These are phyloP conservation scores for Myiozetetes cayanensis DNA, from an alignment of 2,113 vertebrate genomes.

Conservation along the genomic window DNA sequence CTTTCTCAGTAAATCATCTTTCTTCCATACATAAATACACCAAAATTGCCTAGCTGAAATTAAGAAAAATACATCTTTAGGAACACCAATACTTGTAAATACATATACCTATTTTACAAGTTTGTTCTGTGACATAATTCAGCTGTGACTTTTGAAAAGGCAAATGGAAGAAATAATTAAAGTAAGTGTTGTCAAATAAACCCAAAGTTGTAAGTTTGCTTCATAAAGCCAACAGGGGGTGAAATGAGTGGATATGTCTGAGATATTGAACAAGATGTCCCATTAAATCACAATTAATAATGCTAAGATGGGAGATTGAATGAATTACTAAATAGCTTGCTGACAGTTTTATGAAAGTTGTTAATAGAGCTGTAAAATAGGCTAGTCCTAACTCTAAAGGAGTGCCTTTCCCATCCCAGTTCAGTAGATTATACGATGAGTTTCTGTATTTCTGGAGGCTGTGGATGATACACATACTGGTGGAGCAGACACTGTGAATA, in stretches of 20 bases:
- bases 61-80: background rate
- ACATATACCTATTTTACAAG: background rate
- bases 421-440: background rate
- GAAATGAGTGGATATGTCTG: background rate
- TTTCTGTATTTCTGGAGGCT: conserved; percentile 15
- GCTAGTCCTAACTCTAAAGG: background rate
- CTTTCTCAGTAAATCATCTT: background rate
- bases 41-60: background rate
- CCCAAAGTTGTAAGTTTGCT: background rate
- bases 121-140: background rate
- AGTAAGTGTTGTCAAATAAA: background rate
- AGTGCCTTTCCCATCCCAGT: background rate
- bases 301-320: background rate
- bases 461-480: background rate
- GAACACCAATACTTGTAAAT: background rate
- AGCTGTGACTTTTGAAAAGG: background rate
- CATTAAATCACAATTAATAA: conserved; percentile 47
- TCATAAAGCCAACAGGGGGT: background rate
- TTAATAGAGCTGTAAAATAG: conserved; percentile 27
- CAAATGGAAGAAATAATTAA: background rate
- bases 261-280: background rate
- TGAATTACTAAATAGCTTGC: background rate
- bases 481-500: conserved; percentile 22
- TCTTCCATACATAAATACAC: background rate
- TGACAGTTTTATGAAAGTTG: conserved; percentile 20